Percentiles rank a stretch among this genome's conserved stretches.
phyloP scores from a whole-genome alignment of 2,888 invertebrate species.

The Hypomecis atomaria region DNA sequence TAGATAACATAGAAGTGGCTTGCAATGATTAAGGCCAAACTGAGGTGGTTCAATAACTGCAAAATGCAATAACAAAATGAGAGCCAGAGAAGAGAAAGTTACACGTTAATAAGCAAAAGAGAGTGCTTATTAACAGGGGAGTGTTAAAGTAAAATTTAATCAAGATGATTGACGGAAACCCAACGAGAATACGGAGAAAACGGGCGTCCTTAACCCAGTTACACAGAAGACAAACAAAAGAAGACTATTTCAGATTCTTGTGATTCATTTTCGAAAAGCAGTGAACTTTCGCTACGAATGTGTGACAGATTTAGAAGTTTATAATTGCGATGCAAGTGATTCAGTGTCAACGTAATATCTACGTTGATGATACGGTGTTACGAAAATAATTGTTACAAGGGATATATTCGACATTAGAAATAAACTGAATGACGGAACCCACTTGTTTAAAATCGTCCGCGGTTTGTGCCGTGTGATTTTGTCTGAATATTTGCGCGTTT shows the following conservation, averaged over 20 bases:
- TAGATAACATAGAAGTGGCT: constrained; percentile 25
- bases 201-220: constrained; percentile 54
- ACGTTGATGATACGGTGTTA: constrained; percentile 33
- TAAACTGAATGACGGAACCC: constrained; percentile 43
- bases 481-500: constrained; percentile 36
- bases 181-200: constrained; percentile 37
- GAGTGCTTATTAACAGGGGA: constrained; percentile 32
- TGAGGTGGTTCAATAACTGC: constrained; percentile 22
- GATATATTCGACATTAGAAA: constrained; percentile 35
- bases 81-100: constrained; percentile 39
- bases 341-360: constrained; percentile 36
- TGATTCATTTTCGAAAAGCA: constrained; percentile 46
- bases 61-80: constrained; percentile 28
- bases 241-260: constrained; percentile 48
- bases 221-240: constrained; percentile 39
- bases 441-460: constrained; percentile 34
- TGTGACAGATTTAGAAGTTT: constrained; percentile 36
- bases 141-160: constrained; percentile 44
- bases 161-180: constrained; percentile 49
- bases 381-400: constrained; percentile 26
- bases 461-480: constrained; percentile 37
- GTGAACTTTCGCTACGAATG: constrained; percentile 50
- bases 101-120: constrained; percentile 27
- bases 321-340: constrained; percentile 38
- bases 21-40: constrained; percentile 16